A percentile compares a stretch with the other conserved stretches of the same genome.
Evolutionary conservation across 2,113 vertebrate genomes (phyloP).

Genomic region (Sebastes fasciatus): DNA sequence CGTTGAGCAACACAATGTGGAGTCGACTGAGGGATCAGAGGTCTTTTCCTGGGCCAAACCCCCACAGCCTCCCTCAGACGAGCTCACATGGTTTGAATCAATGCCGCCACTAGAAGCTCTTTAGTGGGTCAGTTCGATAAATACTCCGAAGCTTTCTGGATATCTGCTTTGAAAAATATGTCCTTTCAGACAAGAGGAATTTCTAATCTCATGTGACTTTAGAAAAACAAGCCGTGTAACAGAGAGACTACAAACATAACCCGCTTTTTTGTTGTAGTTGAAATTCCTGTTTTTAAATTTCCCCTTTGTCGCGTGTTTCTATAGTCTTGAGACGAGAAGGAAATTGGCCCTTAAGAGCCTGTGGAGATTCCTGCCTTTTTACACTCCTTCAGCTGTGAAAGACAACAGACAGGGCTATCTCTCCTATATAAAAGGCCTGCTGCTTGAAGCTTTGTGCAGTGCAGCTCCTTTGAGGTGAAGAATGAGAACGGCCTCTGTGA

Average conservation of each 20-base stretch:
- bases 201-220: constrained; percentile 46
- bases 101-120: constrained; percentile 72
- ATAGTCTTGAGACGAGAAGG: constrained; percentile 71
- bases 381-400: constrained; percentile 76
- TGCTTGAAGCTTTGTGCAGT: constrained; percentile 49
- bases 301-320: constrained; percentile 66
- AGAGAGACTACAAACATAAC: constrained; percentile 22
- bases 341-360: constrained; percentile 79
- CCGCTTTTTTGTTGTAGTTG: constrained; percentile 27
- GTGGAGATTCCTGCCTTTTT: constrained; percentile 73
- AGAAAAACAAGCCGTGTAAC: constrained; percentile 22
- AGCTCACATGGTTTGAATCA: constrained; percentile 85
- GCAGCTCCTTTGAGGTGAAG: constrained; percentile 63
- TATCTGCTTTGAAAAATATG: constrained; percentile 25
- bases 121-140: constrained; percentile 64
- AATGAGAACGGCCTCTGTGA: constrained; percentile 43
- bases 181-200: constrained; percentile 25
- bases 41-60: constrained; percentile 79
- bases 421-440: constrained; percentile 50
- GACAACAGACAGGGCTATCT: constrained; percentile 76
- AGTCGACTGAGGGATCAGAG: constrained; percentile 77
- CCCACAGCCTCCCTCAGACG: constrained; percentile 64
- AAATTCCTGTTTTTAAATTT: constrained; percentile 6
- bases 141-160: constrained; percentile 41
- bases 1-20: constrained; percentile 75